Conservation (phyloP, 2,113 vertebrate species). For the Camelus bactrianus region DNA sequence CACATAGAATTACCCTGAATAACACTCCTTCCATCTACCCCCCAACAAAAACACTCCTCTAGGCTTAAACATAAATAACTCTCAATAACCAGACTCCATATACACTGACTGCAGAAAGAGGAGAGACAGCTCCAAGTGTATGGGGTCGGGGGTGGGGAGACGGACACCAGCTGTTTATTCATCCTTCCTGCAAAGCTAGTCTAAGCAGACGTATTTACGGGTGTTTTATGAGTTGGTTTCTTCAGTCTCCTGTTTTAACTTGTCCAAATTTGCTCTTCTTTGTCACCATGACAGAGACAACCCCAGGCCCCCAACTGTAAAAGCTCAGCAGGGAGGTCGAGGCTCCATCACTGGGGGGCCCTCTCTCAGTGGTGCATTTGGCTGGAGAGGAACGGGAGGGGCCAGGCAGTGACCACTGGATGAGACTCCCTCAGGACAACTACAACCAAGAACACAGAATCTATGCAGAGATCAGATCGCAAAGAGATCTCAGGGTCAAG, state of each 20-base stretch:
- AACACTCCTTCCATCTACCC: neutral
- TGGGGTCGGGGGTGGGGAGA: accelerated
- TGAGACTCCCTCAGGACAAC: neutral
- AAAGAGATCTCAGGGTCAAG: accelerated
- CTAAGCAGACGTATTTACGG: neutral
- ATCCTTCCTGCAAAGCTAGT: neutral
- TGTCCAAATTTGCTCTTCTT: neutral
- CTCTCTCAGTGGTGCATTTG: neutral
- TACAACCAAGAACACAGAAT: neutral
- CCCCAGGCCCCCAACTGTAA: neutral
- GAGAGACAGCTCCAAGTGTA: neutral
- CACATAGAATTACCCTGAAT: slow-evolving; percentile 35
- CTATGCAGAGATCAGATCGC: too few species aligned
- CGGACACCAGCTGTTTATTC: too few species aligned
- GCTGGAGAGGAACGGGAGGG: accelerated
- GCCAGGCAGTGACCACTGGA: neutral
- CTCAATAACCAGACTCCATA: neutral
- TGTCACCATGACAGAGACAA: neutral
- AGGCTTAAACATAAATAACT: slow-evolving; percentile 8
- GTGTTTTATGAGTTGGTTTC: neutral
- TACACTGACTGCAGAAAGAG: neutral
- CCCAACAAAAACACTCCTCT: neutral
- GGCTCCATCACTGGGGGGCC: accelerated
- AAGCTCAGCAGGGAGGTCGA: too few species aligned
- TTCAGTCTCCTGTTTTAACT: neutral